Conservation (phyloP, 2,113 vertebrate genomes). For the Colossoma macropomum region DNA sequence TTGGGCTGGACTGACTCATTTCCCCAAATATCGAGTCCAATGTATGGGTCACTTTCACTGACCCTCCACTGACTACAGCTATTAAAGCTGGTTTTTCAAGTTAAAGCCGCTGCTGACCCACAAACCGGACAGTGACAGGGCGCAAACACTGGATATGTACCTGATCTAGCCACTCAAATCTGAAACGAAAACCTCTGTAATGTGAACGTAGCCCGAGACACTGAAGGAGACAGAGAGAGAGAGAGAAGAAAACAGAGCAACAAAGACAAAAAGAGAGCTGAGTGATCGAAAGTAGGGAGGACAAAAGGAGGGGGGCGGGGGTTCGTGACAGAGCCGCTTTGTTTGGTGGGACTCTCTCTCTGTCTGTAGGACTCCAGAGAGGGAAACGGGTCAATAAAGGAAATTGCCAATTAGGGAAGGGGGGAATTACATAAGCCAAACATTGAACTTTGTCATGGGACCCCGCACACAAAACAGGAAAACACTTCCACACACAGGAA, state of each 20-base stretch:
- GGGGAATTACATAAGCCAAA: slow-evolving; percentile 59
- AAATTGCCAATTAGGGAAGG: slow-evolving; percentile 67
- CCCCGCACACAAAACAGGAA: slow-evolving; percentile 72
- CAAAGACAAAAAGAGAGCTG: slow-evolving; percentile 1
- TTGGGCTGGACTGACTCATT: too few species aligned
- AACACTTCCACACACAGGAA: slow-evolving; percentile 70
- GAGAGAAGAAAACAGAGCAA: not conserved
- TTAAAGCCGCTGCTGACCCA: too few species aligned
- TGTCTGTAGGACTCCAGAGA: not conserved
- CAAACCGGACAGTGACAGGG: too few species aligned
- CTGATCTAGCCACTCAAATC: too few species aligned
- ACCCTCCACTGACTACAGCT: too few species aligned
- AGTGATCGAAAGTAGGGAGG: not conserved
- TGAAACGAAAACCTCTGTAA: too few species aligned
- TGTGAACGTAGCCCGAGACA: not conserved
- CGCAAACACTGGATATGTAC: too few species aligned
- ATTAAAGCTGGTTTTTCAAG: too few species aligned
- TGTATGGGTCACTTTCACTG: too few species aligned
- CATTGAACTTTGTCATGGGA: slow-evolving; percentile 53
- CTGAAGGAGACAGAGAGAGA: slow-evolving; percentile 17
- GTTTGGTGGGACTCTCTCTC: slow-evolving; percentile 34
- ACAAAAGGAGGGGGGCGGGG: not conserved
- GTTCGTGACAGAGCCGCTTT: slow-evolving; percentile 48
- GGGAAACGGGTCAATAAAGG: slow-evolving; percentile 62
- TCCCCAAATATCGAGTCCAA: too few species aligned